Evolutionary conservation across 2,888 invertebrate species (phyloP).

Genomic region (Malthinus flaveolus): DNA sequence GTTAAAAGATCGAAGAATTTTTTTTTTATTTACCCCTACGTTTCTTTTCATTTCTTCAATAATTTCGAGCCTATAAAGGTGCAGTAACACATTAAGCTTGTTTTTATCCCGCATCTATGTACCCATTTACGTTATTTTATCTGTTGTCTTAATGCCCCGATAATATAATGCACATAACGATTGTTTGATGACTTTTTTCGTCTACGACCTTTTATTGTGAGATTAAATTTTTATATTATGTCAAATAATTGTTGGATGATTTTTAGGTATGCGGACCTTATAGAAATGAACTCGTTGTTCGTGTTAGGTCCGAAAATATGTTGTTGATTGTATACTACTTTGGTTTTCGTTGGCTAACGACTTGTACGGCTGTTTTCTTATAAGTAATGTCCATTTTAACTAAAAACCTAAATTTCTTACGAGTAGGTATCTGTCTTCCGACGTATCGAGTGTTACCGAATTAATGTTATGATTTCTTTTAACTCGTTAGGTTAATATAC

Average conservation of each 20-base stretch:
- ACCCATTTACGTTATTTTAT: neutral
- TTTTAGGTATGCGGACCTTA: conserved; percentile 21
- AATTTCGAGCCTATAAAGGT: too few species aligned
- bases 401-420: too few species aligned
- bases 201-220: too few species aligned
- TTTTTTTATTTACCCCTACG: too few species aligned
- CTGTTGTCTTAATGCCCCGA: neutral
- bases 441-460: conserved; percentile 10
- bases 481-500: conserved; percentile 1
- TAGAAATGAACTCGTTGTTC: conserved; percentile 26
- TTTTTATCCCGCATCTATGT: neutral
- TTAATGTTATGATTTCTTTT: conserved; percentile 19
- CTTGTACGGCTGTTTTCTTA: conserved; percentile 10
- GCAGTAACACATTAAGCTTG: too few species aligned
- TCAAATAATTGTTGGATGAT: conserved; percentile 10
- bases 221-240: neutral
- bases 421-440: neutral
- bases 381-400: neutral
- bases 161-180: neutral
- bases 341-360: conserved; percentile 16
- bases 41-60: too few species aligned
- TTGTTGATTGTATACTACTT: neutral
- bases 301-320: conserved; percentile 26
- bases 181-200: neutral
- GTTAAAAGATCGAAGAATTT: too few species aligned